Conservation (phyloP, 2,888 invertebrate genomes). For the Notodonta dromedarius region DNA sequence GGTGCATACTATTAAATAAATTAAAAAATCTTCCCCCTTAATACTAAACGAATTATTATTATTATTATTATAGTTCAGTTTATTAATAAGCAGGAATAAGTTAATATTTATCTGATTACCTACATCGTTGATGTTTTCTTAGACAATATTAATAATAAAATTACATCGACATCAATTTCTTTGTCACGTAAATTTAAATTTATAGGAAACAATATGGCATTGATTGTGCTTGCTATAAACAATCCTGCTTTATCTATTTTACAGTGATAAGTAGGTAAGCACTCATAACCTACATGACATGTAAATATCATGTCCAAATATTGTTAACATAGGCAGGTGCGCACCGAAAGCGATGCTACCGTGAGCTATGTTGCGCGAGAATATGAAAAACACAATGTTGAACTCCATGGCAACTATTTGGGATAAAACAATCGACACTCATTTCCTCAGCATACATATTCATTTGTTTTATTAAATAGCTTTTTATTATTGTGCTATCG, state of each 20-base stretch:
- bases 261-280: neutral
- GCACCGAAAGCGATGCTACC: neutral
- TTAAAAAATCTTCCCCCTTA: no score
- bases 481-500: no score
- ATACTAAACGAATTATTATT: no score
- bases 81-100: no score
- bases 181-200: neutral
- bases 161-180: neutral
- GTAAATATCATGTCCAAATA: neutral
- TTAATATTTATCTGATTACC: no score
- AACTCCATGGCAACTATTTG: no score
- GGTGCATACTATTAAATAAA: no score
- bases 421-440: no score
- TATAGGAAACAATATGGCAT: neutral
- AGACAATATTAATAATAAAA: neutral
- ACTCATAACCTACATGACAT: constrained; percentile 2
- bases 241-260: neutral
- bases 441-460: neutral
- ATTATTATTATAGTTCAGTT: no score
- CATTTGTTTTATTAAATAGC: no score
- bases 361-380: neutral
- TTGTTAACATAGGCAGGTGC: neutral
- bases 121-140: no score
- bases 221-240: neutral
- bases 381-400: no score